A percentile compares a stretch with the other conserved stretches of the same genome.
Conservation (phyloP, 1,140 invertebrate species). For the Scaptomyza hsui region DNA sequence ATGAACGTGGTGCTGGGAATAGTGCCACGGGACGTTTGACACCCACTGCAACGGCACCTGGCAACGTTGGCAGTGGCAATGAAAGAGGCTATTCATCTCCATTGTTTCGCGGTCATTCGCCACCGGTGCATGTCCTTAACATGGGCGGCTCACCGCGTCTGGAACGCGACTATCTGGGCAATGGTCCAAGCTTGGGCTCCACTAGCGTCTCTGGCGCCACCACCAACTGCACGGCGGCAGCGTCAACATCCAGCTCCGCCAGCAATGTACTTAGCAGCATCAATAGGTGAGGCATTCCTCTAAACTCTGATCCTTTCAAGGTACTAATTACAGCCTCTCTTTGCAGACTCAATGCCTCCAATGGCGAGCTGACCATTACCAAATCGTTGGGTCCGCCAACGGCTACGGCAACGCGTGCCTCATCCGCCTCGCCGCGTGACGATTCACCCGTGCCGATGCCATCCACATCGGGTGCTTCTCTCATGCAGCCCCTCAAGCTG, state of each 20-base stretch:
- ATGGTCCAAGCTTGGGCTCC: slow-evolving; percentile 55
- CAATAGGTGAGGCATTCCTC: slow-evolving; percentile 74
- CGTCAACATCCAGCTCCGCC: slow-evolving; percentile 53
- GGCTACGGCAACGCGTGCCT: slow-evolving; percentile 85
- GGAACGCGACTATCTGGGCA: slow-evolving; percentile 78
- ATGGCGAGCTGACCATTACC: slow-evolving; percentile 92
- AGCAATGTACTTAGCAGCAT: slow-evolving; percentile 85
- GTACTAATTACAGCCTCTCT: neutral
- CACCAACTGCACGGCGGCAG: slow-evolving; percentile 40
- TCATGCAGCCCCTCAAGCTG: slow-evolving; percentile 78
- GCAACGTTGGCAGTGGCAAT: slow-evolving; percentile 47
- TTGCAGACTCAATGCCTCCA: slow-evolving; percentile 88
- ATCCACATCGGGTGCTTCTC: slow-evolving; percentile 58
- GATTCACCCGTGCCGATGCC: slow-evolving; percentile 72
- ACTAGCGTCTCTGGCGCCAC: slow-evolving; percentile 27
- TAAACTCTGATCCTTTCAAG: too few relatives aligned
- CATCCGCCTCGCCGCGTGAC: slow-evolving; percentile 85
- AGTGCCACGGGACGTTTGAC: slow-evolving; percentile 45
- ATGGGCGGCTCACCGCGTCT: slow-evolving; percentile 68
- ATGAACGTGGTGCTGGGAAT: slow-evolving; percentile 18
- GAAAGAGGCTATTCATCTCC: slow-evolving; percentile 83
- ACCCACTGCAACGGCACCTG: slow-evolving; percentile 34
- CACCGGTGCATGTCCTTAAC: slow-evolving; percentile 62
- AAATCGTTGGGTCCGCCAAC: slow-evolving; percentile 87
- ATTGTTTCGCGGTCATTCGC: slow-evolving; percentile 76